Conservation (phyloP, 23 tunicate species). For the Trididemnum clinides region DNA sequence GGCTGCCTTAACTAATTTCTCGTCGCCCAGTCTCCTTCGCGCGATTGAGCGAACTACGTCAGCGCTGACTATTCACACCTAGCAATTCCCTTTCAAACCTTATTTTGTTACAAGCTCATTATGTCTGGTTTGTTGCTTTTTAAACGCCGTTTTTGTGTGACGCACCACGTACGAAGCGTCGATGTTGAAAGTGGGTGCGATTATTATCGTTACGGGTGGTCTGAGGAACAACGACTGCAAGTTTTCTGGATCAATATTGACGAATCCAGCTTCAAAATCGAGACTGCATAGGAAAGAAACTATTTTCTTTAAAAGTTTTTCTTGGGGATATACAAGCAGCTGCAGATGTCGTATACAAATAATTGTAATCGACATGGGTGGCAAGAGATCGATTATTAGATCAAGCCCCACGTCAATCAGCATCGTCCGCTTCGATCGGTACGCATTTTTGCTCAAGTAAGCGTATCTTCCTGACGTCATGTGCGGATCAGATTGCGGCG, state of each 20-base stretch:
- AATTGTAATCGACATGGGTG: too few relatives aligned
- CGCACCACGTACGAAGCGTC: too few relatives aligned
- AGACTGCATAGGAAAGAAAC: too few relatives aligned
- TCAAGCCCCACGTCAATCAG: neutral
- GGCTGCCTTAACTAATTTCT: neutral
- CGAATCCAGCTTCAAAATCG: too few relatives aligned
- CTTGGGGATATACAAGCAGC: neutral
- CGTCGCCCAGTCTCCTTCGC: neutral
- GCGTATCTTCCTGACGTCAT: neutral
- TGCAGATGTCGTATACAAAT: too few relatives aligned
- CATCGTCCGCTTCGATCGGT: neutral
- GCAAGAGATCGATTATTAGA: too few relatives aligned
- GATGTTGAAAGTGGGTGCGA: too few relatives aligned
- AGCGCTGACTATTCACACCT: neutral
- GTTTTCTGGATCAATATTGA: too few relatives aligned
- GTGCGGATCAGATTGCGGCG: neutral
- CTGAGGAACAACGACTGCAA: too few relatives aligned
- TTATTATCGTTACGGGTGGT: too few relatives aligned
- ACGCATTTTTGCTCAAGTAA: neutral
- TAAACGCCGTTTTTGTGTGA: too few relatives aligned
- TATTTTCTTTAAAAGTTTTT: neutral
- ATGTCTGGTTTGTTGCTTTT: too few relatives aligned
- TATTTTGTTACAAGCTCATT: neutral
- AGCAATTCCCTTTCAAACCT: neutral
- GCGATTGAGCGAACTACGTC: neutral